phyloP scores from a whole-genome alignment of 2,797 vertebrate genomes.

The Crocidura indochinensis region DNA sequence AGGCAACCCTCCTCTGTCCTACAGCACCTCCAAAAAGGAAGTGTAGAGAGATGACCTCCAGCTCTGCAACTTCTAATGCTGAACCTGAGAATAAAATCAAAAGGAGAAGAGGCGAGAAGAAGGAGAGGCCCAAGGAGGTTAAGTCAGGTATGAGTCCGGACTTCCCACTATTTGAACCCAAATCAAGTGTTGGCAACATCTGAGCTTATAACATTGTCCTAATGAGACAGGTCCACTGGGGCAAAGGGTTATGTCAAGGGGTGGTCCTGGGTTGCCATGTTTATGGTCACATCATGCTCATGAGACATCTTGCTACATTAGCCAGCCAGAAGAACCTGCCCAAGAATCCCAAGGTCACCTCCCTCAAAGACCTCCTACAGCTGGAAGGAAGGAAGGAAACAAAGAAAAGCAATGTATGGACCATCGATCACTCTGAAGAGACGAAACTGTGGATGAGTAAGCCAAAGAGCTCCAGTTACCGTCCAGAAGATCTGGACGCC shows the following conservation, averaged over 20 bases:
- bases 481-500: constrained; percentile 72
- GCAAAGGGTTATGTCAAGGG: not conserved
- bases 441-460: constrained; percentile 71
- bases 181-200: not conserved
- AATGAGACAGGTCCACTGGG: not conserved
- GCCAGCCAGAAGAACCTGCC: not conserved
- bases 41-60: not conserved
- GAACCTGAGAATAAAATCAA: not conserved
- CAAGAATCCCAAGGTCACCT: not conserved
- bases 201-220: not conserved
- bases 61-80: not conserved
- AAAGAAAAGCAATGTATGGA: constrained; percentile 45
- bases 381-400: not conserved
- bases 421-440: constrained; percentile 37
- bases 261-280: not conserved
- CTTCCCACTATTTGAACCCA: no score
- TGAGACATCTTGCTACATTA: not conserved
- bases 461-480: constrained; percentile 66
- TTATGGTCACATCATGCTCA: not conserved
- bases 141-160: not conserved
- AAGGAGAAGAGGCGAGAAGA: constrained; percentile 1
- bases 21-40: not conserved
- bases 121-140: not conserved
- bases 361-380: not conserved
- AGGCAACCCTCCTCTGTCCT: not conserved